These are phyloP conservation scores for Aphidius ervi DNA, from an alignment of 1,140 invertebrate genomes.

Conservation along the genomic window DNA sequence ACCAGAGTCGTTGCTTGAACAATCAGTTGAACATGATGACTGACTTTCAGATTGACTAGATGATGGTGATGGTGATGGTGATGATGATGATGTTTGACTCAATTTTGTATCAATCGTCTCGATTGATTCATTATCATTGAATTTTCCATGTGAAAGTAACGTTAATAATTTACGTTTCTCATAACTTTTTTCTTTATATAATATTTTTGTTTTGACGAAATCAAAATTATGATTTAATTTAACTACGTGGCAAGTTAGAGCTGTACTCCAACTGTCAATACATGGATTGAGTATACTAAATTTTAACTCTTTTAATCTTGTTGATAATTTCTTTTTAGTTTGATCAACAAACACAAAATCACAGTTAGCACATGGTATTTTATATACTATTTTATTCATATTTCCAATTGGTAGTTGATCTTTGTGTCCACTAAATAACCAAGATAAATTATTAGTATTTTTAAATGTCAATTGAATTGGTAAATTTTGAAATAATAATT, in stretches of 20 bases:
- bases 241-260: slow-evolving; percentile 12
- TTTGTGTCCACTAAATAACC: slow-evolving; percentile 16
- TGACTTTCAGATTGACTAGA: no score
- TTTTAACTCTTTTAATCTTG: not conserved
- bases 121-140: no score
- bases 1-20: no score
- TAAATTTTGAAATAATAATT: slow-evolving; percentile 4
- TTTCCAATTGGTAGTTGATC: not conserved
- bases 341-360: slow-evolving; percentile 17
- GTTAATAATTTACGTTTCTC: slow-evolving; percentile 3
- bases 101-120: no score
- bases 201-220: slow-evolving; percentile 8
- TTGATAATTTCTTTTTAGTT: slow-evolving; percentile 6
- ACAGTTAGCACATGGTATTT: slow-evolving; percentile 14
- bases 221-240: slow-evolving; percentile 12
- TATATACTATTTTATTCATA: slow-evolving; percentile 7
- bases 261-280: not conserved
- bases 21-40: no score
- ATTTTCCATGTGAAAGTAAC: not conserved
- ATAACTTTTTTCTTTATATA: slow-evolving; percentile 4
- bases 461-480: slow-evolving; percentile 7
- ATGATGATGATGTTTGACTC: no score
- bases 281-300: slow-evolving; percentile 7
- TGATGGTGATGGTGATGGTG: no score
- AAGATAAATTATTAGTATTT: slow-evolving; percentile 12